Base-by-base conservation (phyloP, 2,113 vertebrate species). In the Eulemur rufifrons region DNA sequence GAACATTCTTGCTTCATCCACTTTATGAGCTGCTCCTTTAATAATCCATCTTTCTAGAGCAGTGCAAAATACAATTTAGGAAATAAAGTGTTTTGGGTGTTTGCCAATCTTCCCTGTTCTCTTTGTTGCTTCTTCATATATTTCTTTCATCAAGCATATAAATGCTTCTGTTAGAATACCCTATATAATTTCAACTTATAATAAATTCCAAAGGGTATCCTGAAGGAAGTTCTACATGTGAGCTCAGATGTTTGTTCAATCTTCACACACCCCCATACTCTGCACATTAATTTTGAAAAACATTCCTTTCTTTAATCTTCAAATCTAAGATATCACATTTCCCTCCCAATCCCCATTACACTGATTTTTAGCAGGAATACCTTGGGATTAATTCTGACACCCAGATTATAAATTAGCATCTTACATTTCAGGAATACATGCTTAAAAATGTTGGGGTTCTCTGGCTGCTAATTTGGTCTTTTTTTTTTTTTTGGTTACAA, bases 371-470 rank as follows among this genome's bases (percentile, higher is more conserved):
- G 47, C 8, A 18, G 11, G 81, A 80, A 69, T 84, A 90, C 1
- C 54, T 76, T 80, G 50, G 50, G 12, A 84, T 92, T 92, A 96
- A 89, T 73, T 90, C 69, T 94, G 59, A 97, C 39, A 78, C 8
- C 34, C 59, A 95, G 21, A 61, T 47, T 83, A 76, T 94, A 90
- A 95, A 29, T 80, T 69, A 54, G 56, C 71, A 94, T 66, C 45
- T 82, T 92, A 69, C 13, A 80, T 80, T 96, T 89, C 69, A 87
- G 23, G 73, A 89, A 91, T 71, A 74, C 9, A 83, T 91, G 1
- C 81, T 85, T 5, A 61, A 86, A 89, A 83, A 68, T 17, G 17
- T 5, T 76, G 32, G 15, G n/a, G 29, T 86, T 74, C 61, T 82
- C 61, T 94, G 23, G 42, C 27, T 81, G 74, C n/a, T 84, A 82